Evolutionary conservation across 1,140 invertebrate species (phyloP).

Genomic region (Cotesia glomerata): DNA sequence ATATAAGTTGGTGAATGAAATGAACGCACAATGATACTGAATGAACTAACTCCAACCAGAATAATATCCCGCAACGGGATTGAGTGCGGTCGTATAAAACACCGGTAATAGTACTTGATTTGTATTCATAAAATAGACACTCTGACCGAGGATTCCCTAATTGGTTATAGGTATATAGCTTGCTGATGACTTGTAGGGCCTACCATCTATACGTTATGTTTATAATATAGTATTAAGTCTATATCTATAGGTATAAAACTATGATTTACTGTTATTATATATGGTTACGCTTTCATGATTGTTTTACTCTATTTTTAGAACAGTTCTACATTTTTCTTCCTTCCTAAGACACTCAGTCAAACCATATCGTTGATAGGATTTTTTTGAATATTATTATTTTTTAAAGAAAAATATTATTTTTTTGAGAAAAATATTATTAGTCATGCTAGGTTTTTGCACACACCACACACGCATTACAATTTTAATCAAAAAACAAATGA

Average conservation of each 20-base stretch:
- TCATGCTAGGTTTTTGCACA: too few relatives aligned
- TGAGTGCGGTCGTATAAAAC: constrained; percentile 25
- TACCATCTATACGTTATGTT: too few relatives aligned
- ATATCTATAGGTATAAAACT: constrained; percentile 3
- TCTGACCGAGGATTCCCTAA: constrained; percentile 19
- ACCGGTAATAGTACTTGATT: constrained; percentile 18
- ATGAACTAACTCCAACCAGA: constrained; percentile 20
- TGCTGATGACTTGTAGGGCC: neutral
- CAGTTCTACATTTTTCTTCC: neutral
- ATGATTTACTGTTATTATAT: constrained; percentile 13
- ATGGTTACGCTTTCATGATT: neutral
- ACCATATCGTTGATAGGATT: too few relatives aligned
- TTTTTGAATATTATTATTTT: neutral
- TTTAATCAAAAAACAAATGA: too few relatives aligned
- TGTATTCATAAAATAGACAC: constrained; percentile 29
- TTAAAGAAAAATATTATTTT: too few relatives aligned
- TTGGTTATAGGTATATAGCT: constrained; percentile 8
- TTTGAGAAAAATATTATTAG: too few relatives aligned
- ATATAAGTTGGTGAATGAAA: constrained; percentile 26
- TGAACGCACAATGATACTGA: constrained; percentile 14
- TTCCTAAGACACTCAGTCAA: too few relatives aligned
- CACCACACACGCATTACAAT: too few relatives aligned
- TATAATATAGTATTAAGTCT: too few relatives aligned
- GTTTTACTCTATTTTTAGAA: neutral
- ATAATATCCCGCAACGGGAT: constrained; percentile 16